Conservation (phyloP, 1,140 invertebrate species). For the Cyclina sinensis region DNA sequence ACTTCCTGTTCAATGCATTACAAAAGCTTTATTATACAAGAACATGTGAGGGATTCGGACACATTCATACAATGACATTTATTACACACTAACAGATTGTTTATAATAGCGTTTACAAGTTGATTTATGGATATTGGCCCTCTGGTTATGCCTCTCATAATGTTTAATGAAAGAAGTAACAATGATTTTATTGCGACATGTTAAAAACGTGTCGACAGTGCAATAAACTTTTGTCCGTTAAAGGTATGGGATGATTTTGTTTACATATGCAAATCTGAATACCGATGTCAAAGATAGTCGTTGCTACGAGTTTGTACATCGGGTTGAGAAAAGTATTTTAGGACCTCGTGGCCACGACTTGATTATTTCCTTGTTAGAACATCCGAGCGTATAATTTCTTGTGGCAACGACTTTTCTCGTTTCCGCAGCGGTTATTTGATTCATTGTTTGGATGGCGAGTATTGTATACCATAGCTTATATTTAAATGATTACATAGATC, state of each 20-base stretch:
- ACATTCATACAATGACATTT: background rate
- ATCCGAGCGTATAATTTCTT: too few species aligned
- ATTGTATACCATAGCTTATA: too few species aligned
- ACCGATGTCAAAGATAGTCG: background rate
- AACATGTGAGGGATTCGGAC: background rate
- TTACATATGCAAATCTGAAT: background rate
- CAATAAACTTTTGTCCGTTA: background rate
- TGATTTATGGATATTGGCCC: background rate
- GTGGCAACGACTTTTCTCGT: too few species aligned
- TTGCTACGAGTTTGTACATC: background rate
- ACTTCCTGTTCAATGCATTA: too few species aligned
- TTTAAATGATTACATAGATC: too few species aligned
- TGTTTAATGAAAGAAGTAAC: background rate
- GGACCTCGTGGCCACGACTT: too few species aligned
- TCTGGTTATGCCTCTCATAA: background rate
- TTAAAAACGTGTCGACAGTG: background rate
- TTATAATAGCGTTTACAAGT: background rate
- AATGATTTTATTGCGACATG: background rate
- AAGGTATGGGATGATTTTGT: background rate
- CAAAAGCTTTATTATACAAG: background rate
- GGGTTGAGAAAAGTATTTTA: too few species aligned
- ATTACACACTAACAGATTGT: constrained; percentile 3
- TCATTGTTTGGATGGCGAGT: too few species aligned
- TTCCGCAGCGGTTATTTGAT: too few species aligned
- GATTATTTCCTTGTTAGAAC: too few species aligned